A percentile compares a stretch with the other conserved stretches of the same genome.
phyloP scores from a whole-genome alignment of 1,140 invertebrate species.

The Camponotus floridanus region DNA sequence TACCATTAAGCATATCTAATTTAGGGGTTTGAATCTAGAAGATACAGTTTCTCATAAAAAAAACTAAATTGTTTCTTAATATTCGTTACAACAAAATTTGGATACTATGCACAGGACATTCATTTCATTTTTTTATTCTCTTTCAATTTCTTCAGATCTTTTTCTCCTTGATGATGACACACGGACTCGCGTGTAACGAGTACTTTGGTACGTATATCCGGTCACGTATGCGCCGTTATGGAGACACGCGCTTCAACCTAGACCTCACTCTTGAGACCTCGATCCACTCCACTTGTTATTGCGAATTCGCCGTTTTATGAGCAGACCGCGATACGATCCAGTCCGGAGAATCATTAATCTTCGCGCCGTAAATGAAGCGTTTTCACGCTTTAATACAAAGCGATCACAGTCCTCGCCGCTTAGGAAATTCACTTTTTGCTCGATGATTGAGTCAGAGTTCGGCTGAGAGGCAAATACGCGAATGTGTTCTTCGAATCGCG shows the following conservation, averaged over 20 bases:
- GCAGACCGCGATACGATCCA: neutral
- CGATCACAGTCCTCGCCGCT: slow-evolving; percentile 42
- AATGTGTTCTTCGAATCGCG: neutral
- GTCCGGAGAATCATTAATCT: slow-evolving; percentile 54
- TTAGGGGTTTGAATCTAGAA: too few relatives aligned
- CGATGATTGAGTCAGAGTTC: slow-evolving; percentile 38
- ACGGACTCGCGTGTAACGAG: neutral
- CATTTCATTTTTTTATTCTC: too few relatives aligned
- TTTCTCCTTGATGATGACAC: neutral
- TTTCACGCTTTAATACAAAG: slow-evolving; percentile 59
- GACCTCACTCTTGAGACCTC: slow-evolving; percentile 58
- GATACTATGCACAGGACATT: too few relatives aligned
- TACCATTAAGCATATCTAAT: too few relatives aligned
- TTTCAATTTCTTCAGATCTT: too few relatives aligned
- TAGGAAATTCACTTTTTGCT: slow-evolving; percentile 44
- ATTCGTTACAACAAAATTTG: too few relatives aligned
- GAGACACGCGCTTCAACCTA: slow-evolving; percentile 57
- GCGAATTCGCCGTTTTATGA: slow-evolving; percentile 36
- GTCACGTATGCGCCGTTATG: neutral
- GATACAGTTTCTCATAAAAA: too few relatives aligned
- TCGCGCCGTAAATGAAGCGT: slow-evolving; percentile 49
- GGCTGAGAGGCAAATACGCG: slow-evolving; percentile 6
- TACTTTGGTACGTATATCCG: neutral
- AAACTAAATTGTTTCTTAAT: too few relatives aligned
- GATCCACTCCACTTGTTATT: slow-evolving; percentile 35